These are phyloP conservation scores for Lophius piscatorius DNA, from an alignment of 2,113 vertebrate species.

Conservation along the genomic window DNA sequence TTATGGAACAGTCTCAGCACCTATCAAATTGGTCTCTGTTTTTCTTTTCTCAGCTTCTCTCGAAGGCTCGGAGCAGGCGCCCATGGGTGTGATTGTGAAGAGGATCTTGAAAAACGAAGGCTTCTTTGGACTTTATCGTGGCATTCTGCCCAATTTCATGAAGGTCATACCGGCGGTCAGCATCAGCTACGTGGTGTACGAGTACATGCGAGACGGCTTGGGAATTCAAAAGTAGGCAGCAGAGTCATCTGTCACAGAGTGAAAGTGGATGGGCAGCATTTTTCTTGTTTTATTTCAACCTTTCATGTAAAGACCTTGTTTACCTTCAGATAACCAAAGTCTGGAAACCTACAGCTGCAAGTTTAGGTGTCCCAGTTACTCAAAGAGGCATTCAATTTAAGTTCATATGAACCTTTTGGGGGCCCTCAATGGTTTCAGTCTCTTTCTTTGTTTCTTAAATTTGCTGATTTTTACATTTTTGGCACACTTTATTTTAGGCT, in stretches of 20 bases:
- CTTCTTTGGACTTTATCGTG: constrained; percentile 91
- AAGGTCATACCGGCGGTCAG: constrained; percentile 98
- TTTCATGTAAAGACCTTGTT: constrained; percentile 18
- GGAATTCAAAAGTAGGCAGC: constrained; percentile 80
- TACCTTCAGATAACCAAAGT: constrained; percentile 26
- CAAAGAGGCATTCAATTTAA: too few species aligned
- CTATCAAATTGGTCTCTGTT: neutral
- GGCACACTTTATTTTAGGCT: too few species aligned
- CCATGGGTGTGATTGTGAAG: constrained; percentile 88
- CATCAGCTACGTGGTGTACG: constrained; percentile 98
- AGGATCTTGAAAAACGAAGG: constrained; percentile 91
- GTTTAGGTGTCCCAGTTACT: constrained; percentile 1
- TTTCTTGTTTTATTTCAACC: neutral
- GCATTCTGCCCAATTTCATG: constrained; percentile 98
- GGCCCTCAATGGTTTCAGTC: too few species aligned
- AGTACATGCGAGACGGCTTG: constrained; percentile 91
- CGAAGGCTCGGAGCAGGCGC: constrained; percentile 86
- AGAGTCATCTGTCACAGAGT: neutral
- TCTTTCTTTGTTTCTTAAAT: too few species aligned
- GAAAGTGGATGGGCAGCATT: neutral
- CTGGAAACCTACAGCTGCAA: constrained; percentile 7
- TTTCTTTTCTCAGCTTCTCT: constrained; percentile 82
- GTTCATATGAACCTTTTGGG: too few species aligned
- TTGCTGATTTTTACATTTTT: too few species aligned
- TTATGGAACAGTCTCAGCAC: too few species aligned